These are phyloP conservation scores for Hydrozoanthus tunicans DNA, from an alignment of 64 coral and sea anemone genomes.

Conservation along the genomic window DNA sequence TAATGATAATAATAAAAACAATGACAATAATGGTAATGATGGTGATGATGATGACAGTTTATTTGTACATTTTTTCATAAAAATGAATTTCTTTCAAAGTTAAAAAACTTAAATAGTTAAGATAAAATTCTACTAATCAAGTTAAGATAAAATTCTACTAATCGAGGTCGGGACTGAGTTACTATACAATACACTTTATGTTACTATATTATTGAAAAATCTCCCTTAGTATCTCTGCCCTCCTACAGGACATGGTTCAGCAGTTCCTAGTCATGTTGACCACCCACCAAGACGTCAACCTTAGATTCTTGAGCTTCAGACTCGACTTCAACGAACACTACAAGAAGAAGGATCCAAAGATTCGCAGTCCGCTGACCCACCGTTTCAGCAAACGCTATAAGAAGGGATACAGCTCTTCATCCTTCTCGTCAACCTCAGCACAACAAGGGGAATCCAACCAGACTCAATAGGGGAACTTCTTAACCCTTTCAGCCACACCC, in stretches of 20 bases:
- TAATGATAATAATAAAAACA: no score
- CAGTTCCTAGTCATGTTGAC: constrained; percentile 97
- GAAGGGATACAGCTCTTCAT: constrained; percentile 40
- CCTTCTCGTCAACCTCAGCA: constrained; percentile 2
- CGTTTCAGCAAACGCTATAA: constrained; percentile 93
- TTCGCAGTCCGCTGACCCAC: constrained; percentile 88
- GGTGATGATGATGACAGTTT: no score
- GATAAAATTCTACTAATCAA: no score
- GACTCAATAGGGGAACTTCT: not conserved
- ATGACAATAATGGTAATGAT: no score
- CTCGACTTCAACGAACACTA: constrained; percentile 98
- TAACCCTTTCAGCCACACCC: no score
- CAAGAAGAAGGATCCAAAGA: constrained; percentile 94
- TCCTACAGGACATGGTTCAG: constrained; percentile 87
- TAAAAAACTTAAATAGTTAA: no score
- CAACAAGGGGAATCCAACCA: constrained; percentile 22
- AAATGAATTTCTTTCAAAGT: no score
- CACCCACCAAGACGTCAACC: constrained; percentile 88
- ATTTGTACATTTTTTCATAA: no score
- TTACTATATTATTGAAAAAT: no score
- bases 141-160: no score
- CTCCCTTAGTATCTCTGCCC: not conserved
- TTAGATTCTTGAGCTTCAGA: constrained; percentile 91
- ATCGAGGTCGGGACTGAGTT: no score
- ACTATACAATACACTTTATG: no score